Base-by-base conservation (phyloP, 2,113 vertebrate genomes). In the Ia io region DNA sequence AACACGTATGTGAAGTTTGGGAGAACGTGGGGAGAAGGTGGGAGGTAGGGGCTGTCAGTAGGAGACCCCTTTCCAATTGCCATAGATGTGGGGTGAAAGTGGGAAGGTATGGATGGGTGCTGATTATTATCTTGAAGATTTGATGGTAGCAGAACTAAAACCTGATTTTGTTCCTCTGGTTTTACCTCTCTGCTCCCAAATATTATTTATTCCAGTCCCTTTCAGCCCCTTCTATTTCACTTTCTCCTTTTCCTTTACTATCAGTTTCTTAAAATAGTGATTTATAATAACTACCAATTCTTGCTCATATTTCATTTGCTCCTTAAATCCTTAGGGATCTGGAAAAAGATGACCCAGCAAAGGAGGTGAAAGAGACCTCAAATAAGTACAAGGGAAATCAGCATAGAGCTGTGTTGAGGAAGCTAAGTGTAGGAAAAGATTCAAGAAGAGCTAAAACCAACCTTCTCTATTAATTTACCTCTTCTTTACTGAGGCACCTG, bases 201-300 rank as follows among this genome's bases (percentile, higher is more conserved):
- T 63, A 78, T n/a, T 89, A 42, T 83, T 83, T 30, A 78, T 61
- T 89, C 7, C 30, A 65, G 51, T 44, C 9, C 16, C 12, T 1
- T 92, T 11, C 3, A 80, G 30, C 0, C 20, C 35, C 35, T 87
- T 49, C 17, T 4, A 56, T 94, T 90, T 92, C 32, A 17, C 16
- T 56, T 84, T 85, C 69, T 12, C 6, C 32, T 84, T 96, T 84
- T 92, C 77, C 10, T 90, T 93, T 76, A 85, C 44, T 51, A 83
- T 5, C 18, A 77, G 87, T 2, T 76, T 92, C 49, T 86, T 91
- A 20, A 94, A 92, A 92, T 80, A 78, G 2, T 79, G 90, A 90
- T 74, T 95, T 84, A 42, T 37, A 44, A 65, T 84, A 93, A 78
- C 47, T 87, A 67, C 16, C 40, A 91, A 79, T 78, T 78, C 51